phyloP scores from a whole-genome alignment of 2,113 vertebrate species.

The Ceyx margarethae region DNA sequence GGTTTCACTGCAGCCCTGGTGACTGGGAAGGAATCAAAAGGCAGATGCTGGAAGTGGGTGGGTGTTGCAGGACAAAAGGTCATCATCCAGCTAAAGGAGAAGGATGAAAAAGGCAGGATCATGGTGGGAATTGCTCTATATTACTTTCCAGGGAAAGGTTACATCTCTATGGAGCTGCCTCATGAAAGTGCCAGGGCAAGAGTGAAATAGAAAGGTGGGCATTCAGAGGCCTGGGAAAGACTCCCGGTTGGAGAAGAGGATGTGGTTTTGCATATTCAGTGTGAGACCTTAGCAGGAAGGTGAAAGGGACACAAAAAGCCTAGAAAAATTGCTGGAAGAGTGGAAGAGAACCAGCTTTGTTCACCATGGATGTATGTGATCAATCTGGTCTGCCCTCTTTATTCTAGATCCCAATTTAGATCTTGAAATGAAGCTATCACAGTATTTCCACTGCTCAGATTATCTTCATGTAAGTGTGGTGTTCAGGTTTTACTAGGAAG shows the following conservation, averaged over 20 bases:
- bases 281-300: background rate
- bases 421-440: background rate
- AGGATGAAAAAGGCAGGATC: background rate
- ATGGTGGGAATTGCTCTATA: conserved; percentile 17
- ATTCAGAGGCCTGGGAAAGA: background rate
- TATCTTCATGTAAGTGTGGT: background rate
- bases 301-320: background rate
- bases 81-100: background rate
- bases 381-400: background rate
- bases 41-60: background rate
- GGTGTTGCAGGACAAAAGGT: conserved; percentile 10
- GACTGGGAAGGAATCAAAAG: conserved; percentile 11
- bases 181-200: background rate
- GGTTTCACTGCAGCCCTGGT: background rate
- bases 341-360: background rate
- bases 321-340: background rate
- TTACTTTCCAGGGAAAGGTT: conserved; percentile 17
- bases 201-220: background rate
- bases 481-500: background rate
- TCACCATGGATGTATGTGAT: background rate
- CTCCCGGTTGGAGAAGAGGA: background rate
- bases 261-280: background rate
- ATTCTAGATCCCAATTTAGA: background rate
- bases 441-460: background rate
- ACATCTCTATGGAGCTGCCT: background rate